Base-by-base conservation (phyloP, 2,888 invertebrate genomes). In the Netelia inedita region DNA sequence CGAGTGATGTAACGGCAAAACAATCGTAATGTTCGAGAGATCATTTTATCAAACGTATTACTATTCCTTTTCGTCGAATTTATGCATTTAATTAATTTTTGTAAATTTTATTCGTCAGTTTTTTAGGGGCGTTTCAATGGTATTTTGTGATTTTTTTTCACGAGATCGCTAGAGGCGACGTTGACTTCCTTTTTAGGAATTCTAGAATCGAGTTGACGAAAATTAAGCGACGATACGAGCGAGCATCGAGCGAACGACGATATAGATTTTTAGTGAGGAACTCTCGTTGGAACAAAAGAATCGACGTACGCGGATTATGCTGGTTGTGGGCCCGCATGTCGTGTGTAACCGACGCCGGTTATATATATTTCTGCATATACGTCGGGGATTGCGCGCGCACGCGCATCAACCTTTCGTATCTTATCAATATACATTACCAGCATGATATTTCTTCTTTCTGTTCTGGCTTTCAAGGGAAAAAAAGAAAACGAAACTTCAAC, bases 341-440 rank as follows among this genome's bases (percentile, higher is more conserved):
- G 61, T 63, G 65, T 76, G 59, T 59, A 82, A 82, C 74, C 81
- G 74, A 79, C 81, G 74, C 35, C 57, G 57, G 69, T 65, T 50
- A n/a, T 79, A 59, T 19, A 35, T 50, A 21, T 71, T 21, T 53
- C 28, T n/a, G 53, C 10, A 73, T 55, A 19, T 79, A 73, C 80
- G 82, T 66, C 68, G 65, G 82, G 73, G 72, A 74, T 61, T 68
- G 69, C 68, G 78, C 73, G 83, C 80, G 50, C 57, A 79, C 63
- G 79, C 79, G 82, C 73, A 75, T 68, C 89, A 90, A 89, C 90
- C 80, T 83, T 69, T 69, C 19, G 80, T 90, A 91, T 91, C 92
- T 92, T 92, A 92, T 92, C 92, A 90, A 91, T 91, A 91, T 88
- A 92, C 92, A 91, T 92, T 90, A 92, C 92, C 92, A 91, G 92